Evolutionary conservation across 2,113 vertebrate genomes (phyloP).

Genomic region (Poecilia latipinna): DNA sequence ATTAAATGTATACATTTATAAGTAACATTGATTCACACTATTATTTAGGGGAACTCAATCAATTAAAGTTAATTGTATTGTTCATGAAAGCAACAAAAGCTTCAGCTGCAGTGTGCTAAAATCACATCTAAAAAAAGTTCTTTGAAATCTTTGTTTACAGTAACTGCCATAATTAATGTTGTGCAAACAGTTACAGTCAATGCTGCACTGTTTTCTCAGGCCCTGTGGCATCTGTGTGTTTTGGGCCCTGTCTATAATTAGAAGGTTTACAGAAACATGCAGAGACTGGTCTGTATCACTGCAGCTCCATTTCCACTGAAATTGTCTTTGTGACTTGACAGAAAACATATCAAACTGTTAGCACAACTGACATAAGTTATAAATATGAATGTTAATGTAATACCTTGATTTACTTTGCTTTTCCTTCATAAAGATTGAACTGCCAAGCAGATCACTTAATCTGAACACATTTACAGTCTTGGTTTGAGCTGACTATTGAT

Average conservation of each 20-base stretch:
- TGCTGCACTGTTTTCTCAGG: conserved; percentile 50
- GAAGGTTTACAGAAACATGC: conserved; percentile 24
- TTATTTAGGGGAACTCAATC: conserved; percentile 14
- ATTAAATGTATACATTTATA: not conserved
- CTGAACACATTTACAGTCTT: too few species aligned
- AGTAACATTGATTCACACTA: not conserved
- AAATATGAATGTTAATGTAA: not conserved
- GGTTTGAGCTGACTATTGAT: too few species aligned
- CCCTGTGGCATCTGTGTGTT: conserved; percentile 29
- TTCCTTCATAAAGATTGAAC: not conserved
- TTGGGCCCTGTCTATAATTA: conserved; percentile 41
- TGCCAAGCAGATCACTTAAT: not conserved
- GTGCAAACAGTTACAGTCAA: conserved; percentile 53
- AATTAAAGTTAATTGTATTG: conserved; percentile 52
- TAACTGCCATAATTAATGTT: conserved; percentile 59
- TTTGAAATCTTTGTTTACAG: conserved; percentile 57
- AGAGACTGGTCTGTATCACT: conserved; percentile 4
- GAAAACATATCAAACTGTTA: not conserved
- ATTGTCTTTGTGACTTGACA: conserved; percentile 1
- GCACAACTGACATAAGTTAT: not conserved
- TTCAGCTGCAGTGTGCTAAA: conserved; percentile 25
- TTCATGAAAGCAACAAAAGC: conserved; percentile 35
- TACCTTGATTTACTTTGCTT: not conserved
- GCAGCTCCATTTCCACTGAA: conserved; percentile 20
- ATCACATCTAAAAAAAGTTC: conserved; percentile 23